Conservation (phyloP, 2,113 vertebrate genomes). For the Ursus arctos region DNA sequence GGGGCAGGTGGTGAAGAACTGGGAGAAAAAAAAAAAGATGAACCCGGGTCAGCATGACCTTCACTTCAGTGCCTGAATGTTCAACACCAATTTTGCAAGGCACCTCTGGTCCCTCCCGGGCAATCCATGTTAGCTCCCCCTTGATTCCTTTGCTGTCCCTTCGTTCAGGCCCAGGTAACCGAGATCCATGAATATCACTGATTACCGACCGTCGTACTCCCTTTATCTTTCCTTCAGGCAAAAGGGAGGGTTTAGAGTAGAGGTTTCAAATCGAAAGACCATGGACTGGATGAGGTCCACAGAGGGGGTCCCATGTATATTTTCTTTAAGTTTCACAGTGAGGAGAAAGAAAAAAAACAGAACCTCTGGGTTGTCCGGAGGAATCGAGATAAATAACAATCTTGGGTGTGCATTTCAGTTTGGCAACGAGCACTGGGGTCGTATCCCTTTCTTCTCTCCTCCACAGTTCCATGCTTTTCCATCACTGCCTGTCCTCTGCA, state of each 20-base stretch:
- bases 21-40: not conserved
- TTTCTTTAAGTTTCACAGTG: not conserved
- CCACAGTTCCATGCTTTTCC: not conserved
- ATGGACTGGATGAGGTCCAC: too few species aligned
- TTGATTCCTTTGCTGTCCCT: not conserved
- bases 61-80: not conserved
- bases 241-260: not conserved
- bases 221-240: not conserved
- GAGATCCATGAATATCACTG: not conserved
- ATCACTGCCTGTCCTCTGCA: not conserved
- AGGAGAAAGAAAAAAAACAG: not conserved
- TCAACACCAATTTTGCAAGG: not conserved
- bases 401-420: not conserved
- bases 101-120: not conserved
- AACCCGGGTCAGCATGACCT: not conserved
- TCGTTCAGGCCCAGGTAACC: not conserved
- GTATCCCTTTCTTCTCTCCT: not conserved
- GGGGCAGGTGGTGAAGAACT: not conserved
- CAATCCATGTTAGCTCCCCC: not conserved
- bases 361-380: not conserved
- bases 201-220: accelerated
- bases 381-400: not conserved
- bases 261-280: not conserved
- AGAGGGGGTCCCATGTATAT: not conserved
- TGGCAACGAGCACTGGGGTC: not conserved